phyloP scores from a whole-genome alignment of 2,113 vertebrate species.

The Oreochromis tanganicae region DNA sequence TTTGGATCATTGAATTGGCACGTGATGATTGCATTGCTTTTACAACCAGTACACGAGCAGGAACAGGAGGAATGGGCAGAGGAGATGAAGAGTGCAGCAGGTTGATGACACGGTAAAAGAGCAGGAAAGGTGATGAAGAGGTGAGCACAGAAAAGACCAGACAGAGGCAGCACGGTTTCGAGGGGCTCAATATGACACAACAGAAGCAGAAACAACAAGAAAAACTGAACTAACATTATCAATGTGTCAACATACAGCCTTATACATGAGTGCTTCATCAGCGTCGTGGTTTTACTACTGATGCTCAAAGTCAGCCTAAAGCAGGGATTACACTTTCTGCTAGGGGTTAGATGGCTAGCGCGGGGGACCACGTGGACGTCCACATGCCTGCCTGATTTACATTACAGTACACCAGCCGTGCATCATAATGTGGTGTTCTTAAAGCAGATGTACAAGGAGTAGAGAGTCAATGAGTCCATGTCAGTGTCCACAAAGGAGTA shows the following conservation, averaged over 20 bases:
- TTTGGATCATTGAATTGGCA: not conserved
- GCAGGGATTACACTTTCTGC: not conserved
- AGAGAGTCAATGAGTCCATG: not conserved
- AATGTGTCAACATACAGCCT: not conserved
- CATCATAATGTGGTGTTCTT: not conserved
- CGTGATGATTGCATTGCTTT: not conserved
- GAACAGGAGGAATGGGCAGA: not conserved
- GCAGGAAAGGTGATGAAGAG: not conserved
- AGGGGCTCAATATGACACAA: not conserved
- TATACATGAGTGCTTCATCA: not conserved
- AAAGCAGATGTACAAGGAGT: not conserved
- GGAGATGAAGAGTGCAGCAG: not conserved
- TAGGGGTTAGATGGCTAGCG: not conserved
- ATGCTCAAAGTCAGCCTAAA: not conserved
- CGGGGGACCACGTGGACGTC: not conserved
- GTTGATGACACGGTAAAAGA: not conserved
- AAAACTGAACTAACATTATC: not conserved
- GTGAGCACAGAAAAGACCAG: not conserved
- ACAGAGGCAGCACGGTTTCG: not conserved
- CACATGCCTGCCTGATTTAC: not conserved
- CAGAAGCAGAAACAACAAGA: not conserved
- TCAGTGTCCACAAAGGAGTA: not conserved
- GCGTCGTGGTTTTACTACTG: not conserved
- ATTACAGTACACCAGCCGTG: not conserved
- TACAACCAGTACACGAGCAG: not conserved